Conservation (phyloP, 1,140 invertebrate species). For the Bradynema listronoti region DNA sequence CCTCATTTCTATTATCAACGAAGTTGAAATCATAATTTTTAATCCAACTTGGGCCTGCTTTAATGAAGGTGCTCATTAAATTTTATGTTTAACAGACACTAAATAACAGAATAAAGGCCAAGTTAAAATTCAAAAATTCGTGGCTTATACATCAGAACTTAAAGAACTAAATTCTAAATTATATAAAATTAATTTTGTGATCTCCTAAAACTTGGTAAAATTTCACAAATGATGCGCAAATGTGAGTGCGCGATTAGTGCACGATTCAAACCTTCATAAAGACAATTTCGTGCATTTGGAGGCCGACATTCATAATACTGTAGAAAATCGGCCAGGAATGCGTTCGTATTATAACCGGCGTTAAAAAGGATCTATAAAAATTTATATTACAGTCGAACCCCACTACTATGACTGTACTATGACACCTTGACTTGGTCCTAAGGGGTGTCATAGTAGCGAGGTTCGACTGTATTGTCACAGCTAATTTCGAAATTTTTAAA, state of each 20-base stretch:
- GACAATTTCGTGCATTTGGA: conserved; percentile 72
- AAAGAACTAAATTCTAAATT: conserved; percentile 6
- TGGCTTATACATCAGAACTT: conserved; percentile 7
- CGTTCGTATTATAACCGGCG: conserved; percentile 69
- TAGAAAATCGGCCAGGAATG: conserved; percentile 74
- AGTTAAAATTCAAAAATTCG: too few relatives aligned
- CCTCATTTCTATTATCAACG: too few relatives aligned
- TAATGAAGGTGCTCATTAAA: too few relatives aligned
- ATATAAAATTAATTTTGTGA: too few relatives aligned
- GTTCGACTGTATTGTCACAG: not conserved
- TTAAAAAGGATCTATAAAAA: conserved; percentile 61
- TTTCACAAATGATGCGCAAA: too few relatives aligned
- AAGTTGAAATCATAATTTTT: too few relatives aligned
- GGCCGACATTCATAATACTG: conserved; percentile 77
- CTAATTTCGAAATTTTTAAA: not conserved
- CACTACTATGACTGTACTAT: not conserved
- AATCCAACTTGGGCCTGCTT: too few relatives aligned
- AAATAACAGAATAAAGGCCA: too few relatives aligned
- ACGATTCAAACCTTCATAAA: conserved; percentile 66
- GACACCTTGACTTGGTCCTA: not conserved
- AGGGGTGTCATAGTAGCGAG: not conserved
- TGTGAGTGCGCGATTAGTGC: too few relatives aligned
- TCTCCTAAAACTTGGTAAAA: too few relatives aligned
- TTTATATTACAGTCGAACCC: not conserved
- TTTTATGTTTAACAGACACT: too few relatives aligned